Conservation (phyloP, 2,113 vertebrate genomes). For the Petroica traversi region DNA sequence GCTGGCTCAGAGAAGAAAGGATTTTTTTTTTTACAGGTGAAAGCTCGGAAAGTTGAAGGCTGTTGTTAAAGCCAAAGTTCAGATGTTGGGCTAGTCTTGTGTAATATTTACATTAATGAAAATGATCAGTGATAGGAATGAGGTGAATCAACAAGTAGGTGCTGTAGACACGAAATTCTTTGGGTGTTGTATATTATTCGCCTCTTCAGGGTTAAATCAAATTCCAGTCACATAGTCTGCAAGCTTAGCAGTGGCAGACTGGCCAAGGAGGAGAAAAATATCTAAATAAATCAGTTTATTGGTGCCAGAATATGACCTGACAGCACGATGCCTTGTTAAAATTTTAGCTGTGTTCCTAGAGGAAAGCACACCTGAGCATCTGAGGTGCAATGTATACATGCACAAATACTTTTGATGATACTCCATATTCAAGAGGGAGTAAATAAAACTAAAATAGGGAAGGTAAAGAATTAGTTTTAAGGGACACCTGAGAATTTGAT, state of each 20-base stretch:
- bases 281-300: accelerated
- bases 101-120: background rate
- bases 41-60: background rate
- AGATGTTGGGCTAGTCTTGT: background rate
- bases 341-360: background rate
- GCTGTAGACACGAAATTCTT: background rate
- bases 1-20: background rate
- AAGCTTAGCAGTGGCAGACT: background rate
- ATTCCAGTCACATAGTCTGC: background rate
- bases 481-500: background rate
- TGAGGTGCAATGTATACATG: background rate
- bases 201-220: background rate
- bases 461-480: background rate
- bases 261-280: background rate
- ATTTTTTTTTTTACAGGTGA: background rate
- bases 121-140: background rate
- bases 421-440: background rate
- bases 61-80: background rate
- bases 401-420: background rate
- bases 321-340: background rate
- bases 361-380: background rate
- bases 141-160: background rate
- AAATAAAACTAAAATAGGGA: background rate
- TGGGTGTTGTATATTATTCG: background rate
- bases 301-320: background rate